Conservation (phyloP, 2,888 invertebrate species). For the Volucella inflata region DNA sequence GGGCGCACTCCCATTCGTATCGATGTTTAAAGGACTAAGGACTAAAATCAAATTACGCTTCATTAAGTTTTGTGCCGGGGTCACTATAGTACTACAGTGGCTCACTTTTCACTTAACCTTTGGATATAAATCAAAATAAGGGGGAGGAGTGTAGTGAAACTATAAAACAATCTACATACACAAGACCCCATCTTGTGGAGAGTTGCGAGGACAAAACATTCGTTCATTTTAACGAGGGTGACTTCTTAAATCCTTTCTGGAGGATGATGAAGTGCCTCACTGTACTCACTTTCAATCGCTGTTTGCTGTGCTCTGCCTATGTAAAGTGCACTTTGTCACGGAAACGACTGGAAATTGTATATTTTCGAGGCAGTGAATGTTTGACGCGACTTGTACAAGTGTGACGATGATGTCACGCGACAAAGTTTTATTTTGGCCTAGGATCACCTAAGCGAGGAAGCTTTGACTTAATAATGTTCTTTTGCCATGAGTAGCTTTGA, state of each 20-base stretch:
- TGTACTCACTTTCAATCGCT: slow-evolving; percentile 31
- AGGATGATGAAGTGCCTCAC: slow-evolving; percentile 18
- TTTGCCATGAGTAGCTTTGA: slow-evolving; percentile 11
- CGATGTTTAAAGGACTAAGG: background rate
- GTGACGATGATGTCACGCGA: slow-evolving; percentile 61
- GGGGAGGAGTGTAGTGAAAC: background rate
- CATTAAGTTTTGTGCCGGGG: slow-evolving; percentile 61
- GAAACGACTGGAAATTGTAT: slow-evolving; percentile 25
- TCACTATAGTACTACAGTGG: slow-evolving; percentile 11
- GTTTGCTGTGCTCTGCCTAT: background rate
- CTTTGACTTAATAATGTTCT: slow-evolving; percentile 19
- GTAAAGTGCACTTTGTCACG: slow-evolving; percentile 63
- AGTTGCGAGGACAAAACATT: background rate
- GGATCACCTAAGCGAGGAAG: background rate
- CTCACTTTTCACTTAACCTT: slow-evolving; percentile 2
- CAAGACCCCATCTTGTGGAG: background rate
- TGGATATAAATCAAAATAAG: slow-evolving; percentile 58
- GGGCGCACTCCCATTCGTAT: background rate
- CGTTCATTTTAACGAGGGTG: slow-evolving; percentile 40
- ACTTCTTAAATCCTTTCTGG: slow-evolving; percentile 50
- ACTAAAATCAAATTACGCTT: slow-evolving; percentile 49
- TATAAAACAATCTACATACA: slow-evolving; percentile 35
- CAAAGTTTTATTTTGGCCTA: slow-evolving; percentile 20
- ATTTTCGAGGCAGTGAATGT: slow-evolving; percentile 32
- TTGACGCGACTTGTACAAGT: slow-evolving; percentile 24